Evolutionary conservation across 2,113 vertebrate genomes (phyloP), one percentile per base, ranked within the genome.

Genomic region (Psophia crepitans): DNA sequence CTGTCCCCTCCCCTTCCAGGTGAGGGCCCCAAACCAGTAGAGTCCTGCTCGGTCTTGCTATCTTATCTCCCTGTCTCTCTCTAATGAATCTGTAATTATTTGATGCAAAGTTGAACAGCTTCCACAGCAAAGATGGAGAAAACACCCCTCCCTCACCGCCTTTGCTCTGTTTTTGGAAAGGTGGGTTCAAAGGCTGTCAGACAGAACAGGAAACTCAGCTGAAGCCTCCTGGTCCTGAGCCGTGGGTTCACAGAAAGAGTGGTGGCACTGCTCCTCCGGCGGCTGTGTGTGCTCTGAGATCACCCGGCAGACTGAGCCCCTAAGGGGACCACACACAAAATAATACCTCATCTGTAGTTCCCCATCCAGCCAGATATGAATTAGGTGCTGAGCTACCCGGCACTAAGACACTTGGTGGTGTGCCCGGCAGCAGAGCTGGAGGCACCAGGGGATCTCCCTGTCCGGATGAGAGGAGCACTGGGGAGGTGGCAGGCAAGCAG

Each of bases 281-380:
- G 61, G 46, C 69, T 87, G 18, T 23, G 17, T 12, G 4, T 1
- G 3, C 35, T 35, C 35, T 3, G 10, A 94, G 44, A 77, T 69
- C 69, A 79, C 32, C 33, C 0, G 1, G 24, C 41, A 89, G 73
- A 46, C 3, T 49, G 12, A 65, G 14, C 41, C 75, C 84, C 63
- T 46, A 22, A 66, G 92, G 87, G 75, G 90, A 95, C 89, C 91
- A 95, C 95, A 95, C 84, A 80, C n/a, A 15, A 87, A 82, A 76
- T 48, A 89, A 86, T 37, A 57, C 57, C 30, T 89, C 87, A 79
- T 63, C 69, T 82, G 65, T 46, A 82, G 32, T 84, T 56, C 27
- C 51, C 9, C 61, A 89, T 17, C 27, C 81, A 92, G 30, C 5
- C 27, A 60, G 56, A 61, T 5, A 9, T 14, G 80, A 96, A 69